Percentiles rank a stretch among this genome's conserved stretches.
Conservation (phyloP, 2,888 invertebrate genomes). For the Nasonia oneida region DNA sequence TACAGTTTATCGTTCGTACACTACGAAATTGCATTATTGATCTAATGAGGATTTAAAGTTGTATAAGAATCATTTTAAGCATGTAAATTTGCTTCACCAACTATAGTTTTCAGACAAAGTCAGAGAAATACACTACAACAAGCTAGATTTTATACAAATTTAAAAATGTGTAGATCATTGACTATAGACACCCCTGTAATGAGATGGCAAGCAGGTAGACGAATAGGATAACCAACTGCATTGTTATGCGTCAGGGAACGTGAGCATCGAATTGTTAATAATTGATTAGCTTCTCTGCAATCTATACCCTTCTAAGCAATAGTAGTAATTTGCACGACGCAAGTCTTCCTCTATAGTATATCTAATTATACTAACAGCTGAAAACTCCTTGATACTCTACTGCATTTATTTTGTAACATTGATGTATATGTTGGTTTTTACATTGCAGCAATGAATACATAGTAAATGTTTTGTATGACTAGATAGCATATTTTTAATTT, state of each 20-base stretch:
- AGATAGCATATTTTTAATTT: background rate
- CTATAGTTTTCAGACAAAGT: background rate
- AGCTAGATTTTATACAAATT: conserved; percentile 13
- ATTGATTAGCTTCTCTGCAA: conserved; percentile 18
- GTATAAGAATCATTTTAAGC: background rate
- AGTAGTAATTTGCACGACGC: conserved; percentile 26
- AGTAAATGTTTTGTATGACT: conserved; percentile 22
- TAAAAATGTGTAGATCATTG: conserved; percentile 26
- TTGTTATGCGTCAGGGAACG: conserved; percentile 27
- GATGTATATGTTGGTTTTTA: background rate
- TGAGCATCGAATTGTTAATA: conserved; percentile 25
- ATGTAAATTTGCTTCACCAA: conserved; percentile 33
- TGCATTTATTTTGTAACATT: conserved; percentile 43
- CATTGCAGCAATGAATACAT: background rate
- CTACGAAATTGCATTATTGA: background rate
- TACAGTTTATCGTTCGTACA: background rate
- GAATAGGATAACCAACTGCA: conserved; percentile 36
- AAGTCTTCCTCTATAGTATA: conserved; percentile 51
- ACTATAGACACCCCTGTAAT: conserved; percentile 31
- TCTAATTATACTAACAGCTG: background rate
- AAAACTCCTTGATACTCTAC: conserved; percentile 3
- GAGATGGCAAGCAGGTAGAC: background rate
- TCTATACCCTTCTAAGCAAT: conserved; percentile 16
- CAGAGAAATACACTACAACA: background rate
- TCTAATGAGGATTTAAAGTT: background rate